Conservation (phyloP, 2,113 vertebrate genomes). For the Melanocharis versteri region DNA sequence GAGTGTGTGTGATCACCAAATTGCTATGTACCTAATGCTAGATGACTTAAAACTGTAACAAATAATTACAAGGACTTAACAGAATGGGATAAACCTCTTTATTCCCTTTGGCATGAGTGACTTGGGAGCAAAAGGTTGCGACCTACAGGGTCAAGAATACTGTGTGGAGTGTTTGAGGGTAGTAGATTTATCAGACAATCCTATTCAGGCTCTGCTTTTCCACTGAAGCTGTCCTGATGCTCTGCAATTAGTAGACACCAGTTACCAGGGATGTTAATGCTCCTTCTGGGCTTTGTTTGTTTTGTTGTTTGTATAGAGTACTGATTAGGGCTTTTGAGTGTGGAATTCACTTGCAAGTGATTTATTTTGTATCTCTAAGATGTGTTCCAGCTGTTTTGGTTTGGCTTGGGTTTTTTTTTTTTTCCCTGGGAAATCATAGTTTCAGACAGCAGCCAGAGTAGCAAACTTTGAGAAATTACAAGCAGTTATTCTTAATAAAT, state of each 20-base stretch:
- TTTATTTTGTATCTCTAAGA: constrained; percentile 68
- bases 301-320: constrained; percentile 56
- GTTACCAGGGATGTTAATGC: constrained; percentile 51
- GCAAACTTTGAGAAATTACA: not conserved
- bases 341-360: constrained; percentile 53
- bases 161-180: constrained; percentile 29
- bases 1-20: not conserved
- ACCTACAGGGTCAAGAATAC: constrained; percentile 43
- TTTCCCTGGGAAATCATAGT: not conserved
- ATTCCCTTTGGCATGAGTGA: constrained; percentile 42
- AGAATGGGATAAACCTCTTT: constrained; percentile 25
- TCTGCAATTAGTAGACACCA: constrained; percentile 48
- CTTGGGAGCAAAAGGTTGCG: constrained; percentile 54
- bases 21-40: not conserved
- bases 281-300: constrained; percentile 61
- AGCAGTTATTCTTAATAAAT: not conserved
- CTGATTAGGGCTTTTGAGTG: constrained; percentile 41
- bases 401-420: not conserved
- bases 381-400: constrained; percentile 55
- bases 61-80: constrained; percentile 55
- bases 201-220: constrained; percentile 32
- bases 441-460: constrained; percentile 32
- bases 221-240: constrained; percentile 17
- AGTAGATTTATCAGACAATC: constrained; percentile 43
- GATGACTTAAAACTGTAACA: constrained; percentile 39